These are phyloP conservation scores for Petromus typicus DNA, from an alignment of 2,113 vertebrate species.

Conservation along the genomic window DNA sequence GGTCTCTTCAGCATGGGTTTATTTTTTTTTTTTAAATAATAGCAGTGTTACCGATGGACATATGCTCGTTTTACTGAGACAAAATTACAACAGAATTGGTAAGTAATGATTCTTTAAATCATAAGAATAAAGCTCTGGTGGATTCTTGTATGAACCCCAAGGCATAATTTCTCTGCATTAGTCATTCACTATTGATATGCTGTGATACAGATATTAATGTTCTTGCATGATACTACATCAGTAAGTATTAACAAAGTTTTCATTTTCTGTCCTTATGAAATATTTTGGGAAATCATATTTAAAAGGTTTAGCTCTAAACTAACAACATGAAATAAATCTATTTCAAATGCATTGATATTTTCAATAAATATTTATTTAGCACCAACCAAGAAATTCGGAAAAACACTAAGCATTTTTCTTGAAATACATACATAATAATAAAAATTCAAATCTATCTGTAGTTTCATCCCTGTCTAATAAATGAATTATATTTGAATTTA, in stretches of 20 bases:
- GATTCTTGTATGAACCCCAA: conserved; percentile 16
- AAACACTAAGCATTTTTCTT: background rate
- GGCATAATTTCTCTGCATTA: conserved; percentile 54
- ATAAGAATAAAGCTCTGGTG: conserved; percentile 44
- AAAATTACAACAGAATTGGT: conserved; percentile 59
- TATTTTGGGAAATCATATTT: conserved; percentile 55
- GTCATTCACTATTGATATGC: conserved; percentile 64
- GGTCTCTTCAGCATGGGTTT: conserved; percentile 11
- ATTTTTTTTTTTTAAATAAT: conserved; percentile 58
- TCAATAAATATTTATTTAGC: conserved; percentile 53
- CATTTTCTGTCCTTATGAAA: conserved; percentile 33
- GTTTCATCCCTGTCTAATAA: conserved; percentile 27
- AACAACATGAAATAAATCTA: conserved; percentile 57
- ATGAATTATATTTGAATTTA: background rate
- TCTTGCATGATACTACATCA: background rate
- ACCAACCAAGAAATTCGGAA: background rate
- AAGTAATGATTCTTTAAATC: conserved; percentile 57
- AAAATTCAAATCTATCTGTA: conserved; percentile 29
- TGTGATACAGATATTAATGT: conserved; percentile 56
- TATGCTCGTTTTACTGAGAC: conserved; percentile 25
- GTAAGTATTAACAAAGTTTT: conserved; percentile 56
- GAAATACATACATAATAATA: background rate
- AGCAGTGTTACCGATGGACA: conserved; percentile 47
- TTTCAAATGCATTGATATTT: background rate
- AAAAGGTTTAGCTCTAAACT: conserved; percentile 26